Evolutionary conservation across 1,140 invertebrate species (phyloP).

Genomic region (Colletes gigas): DNA sequence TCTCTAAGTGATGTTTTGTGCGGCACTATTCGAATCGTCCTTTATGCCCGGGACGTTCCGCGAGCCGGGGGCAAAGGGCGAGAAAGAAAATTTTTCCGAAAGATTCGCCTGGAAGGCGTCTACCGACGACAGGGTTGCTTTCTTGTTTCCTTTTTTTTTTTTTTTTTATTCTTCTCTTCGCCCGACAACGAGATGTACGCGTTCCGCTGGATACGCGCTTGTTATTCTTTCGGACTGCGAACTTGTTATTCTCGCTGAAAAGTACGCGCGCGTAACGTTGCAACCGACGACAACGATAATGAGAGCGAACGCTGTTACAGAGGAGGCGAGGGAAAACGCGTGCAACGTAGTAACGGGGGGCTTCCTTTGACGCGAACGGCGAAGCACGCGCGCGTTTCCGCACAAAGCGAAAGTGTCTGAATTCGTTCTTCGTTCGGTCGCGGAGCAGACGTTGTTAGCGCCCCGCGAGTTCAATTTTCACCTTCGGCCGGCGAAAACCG

Average conservation of each 20-base stretch:
- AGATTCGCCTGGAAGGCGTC: constrained; percentile 15
- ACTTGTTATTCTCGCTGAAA: constrained; percentile 39
- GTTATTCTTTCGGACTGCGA: constrained; percentile 39
- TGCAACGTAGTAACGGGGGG: background rate
- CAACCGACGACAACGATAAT: constrained; percentile 10
- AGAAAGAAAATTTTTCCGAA: constrained; percentile 31
- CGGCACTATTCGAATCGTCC: constrained; percentile 71
- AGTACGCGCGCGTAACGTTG: background rate
- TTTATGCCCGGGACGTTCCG: constrained; percentile 60
- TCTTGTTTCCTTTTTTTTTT: constrained; percentile 16
- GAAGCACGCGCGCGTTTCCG: background rate
- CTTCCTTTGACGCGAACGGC: constrained; percentile 1
- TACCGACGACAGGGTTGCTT: background rate
- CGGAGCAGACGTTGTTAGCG: background rate
- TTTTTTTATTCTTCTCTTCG: background rate
- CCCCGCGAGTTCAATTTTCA: background rate
- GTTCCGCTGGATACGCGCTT: constrained; percentile 9
- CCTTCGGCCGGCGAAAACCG: background rate
- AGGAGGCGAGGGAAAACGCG: background rate
- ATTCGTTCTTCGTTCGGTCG: background rate
- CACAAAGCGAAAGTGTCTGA: constrained; percentile 3
- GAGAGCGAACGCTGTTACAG: constrained; percentile 4
- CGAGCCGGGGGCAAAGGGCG: background rate
- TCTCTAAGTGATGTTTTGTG: constrained; percentile 80
- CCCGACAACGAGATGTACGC: background rate